Evolutionary conservation across 2,797 vertebrate species (phyloP).

Genomic region (Diplodus puntazzo): DNA sequence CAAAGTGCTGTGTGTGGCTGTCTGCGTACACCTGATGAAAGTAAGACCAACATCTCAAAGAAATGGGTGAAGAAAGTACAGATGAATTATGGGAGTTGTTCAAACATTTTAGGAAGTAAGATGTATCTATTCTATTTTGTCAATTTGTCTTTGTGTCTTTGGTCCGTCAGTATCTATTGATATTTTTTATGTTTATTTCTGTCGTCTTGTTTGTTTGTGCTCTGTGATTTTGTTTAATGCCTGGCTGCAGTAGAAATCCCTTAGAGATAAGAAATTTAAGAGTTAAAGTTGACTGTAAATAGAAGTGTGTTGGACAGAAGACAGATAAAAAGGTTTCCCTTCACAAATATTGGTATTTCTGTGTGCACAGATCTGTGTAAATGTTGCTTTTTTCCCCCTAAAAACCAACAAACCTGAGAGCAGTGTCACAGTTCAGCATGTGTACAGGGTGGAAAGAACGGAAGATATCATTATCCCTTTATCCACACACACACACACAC

Average conservation of each 20-base stretch:
- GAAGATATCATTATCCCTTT: slow-evolving; percentile 51
- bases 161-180: neutral
- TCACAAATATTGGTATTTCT: neutral
- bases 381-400: slow-evolving; percentile 20
- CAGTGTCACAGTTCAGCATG: slow-evolving; percentile 38
- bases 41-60: too few species aligned
- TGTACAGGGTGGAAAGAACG: neutral
- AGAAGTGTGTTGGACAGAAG: slow-evolving; percentile 13
- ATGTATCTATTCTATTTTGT: neutral
- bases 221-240: slow-evolving; percentile 5
- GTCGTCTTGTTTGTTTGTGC: neutral
- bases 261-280: slow-evolving; percentile 10
- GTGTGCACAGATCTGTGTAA: slow-evolving; percentile 16
- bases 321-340: slow-evolving; percentile 8
- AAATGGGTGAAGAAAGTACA: neutral
- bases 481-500: slow-evolving; percentile 18
- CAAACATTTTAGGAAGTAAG: too few species aligned
- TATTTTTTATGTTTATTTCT: neutral
- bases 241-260: slow-evolving; percentile 8
- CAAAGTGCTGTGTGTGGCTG: too few species aligned
- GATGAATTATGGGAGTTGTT: neutral
- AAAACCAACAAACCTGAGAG: slow-evolving; percentile 27
- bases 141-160: neutral
- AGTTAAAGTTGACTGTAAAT: slow-evolving; percentile 19
- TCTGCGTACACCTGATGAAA: too few species aligned